Evolutionary conservation across 1,140 invertebrate genomes (phyloP).

Genomic region (Trichomalopsis sarcophagae): DNA sequence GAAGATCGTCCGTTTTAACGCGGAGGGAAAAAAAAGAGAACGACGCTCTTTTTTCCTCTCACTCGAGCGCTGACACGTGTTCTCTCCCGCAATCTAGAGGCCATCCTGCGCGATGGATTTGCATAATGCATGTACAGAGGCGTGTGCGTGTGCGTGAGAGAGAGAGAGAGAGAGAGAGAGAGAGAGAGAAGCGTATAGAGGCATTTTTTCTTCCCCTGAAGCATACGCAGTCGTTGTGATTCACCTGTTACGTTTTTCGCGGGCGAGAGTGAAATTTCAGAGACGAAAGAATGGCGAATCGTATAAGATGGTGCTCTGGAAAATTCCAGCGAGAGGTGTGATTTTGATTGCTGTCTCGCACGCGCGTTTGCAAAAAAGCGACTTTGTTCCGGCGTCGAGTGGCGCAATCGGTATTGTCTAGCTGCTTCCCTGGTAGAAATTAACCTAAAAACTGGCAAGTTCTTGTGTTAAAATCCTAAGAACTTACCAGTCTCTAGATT

Average conservation of each 20-base stretch:
- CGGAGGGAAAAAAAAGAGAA: neutral
- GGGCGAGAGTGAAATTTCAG: neutral
- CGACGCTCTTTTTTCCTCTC: neutral
- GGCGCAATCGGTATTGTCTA: neutral
- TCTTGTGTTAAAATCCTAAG: too few species aligned
- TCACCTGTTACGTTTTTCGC: neutral
- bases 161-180: neutral
- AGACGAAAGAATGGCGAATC: neutral
- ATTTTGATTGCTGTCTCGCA: neutral
- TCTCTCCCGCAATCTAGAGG: neutral
- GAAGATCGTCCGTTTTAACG: neutral
- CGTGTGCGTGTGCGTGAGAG: neutral
- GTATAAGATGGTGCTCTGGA: neutral
- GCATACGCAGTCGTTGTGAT: neutral
- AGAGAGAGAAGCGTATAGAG: neutral
- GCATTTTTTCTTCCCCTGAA: slow-evolving; percentile 1
- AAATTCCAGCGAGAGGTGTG: neutral
- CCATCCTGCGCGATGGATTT: neutral
- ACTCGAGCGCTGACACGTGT: neutral
- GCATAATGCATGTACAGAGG: slow-evolving; percentile 5
- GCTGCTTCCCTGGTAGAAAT: neutral
- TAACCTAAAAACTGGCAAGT: too few species aligned
- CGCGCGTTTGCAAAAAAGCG: neutral
- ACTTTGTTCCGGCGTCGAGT: neutral
- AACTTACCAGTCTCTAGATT: too few species aligned